phyloP scores from a whole-genome alignment of 2,888 invertebrate species.

The Altica lythri region DNA sequence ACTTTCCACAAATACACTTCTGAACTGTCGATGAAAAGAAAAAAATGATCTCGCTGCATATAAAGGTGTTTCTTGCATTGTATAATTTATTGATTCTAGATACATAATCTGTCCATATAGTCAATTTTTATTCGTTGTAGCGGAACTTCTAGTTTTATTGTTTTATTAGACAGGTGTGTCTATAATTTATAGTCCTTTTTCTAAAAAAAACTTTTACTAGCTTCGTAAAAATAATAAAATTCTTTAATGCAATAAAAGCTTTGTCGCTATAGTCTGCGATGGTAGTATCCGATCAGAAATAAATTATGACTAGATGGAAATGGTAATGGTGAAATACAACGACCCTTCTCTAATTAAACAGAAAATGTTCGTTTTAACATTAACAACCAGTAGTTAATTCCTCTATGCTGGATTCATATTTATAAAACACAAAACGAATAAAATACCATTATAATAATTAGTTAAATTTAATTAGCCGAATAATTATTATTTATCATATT shows the following conservation, averaged over 20 bases:
- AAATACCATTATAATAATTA: no score
- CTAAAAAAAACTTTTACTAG: constrained; percentile 16
- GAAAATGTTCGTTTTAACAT: no score
- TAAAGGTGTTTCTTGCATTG: constrained; percentile 29
- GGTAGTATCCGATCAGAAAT: no score
- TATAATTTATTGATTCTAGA: constrained; percentile 34
- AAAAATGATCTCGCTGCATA: constrained; percentile 19
- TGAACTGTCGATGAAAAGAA: background rate
- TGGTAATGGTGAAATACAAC: no score
- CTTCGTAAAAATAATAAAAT: constrained; percentile 15
- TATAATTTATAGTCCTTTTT: constrained; percentile 18
- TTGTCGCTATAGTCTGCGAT: no score
- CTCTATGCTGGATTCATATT: no score
- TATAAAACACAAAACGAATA: no score
- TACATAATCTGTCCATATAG: constrained; percentile 31
- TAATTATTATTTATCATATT: no score
- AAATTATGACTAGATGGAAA: no score
- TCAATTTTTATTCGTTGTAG: constrained; percentile 29
- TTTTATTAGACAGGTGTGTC: constrained; percentile 38
- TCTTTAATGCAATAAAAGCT: constrained; percentile 19
- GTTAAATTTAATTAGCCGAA: no score
- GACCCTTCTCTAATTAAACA: no score
- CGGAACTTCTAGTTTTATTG: constrained; percentile 33
- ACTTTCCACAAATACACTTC: constrained; percentile 11
- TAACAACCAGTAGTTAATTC: no score